Evolutionary conservation across 2,113 vertebrate genomes (phyloP), one percentile per base, ranked within the genome.

Genomic region (Corvus hawaiiensis): DNA sequence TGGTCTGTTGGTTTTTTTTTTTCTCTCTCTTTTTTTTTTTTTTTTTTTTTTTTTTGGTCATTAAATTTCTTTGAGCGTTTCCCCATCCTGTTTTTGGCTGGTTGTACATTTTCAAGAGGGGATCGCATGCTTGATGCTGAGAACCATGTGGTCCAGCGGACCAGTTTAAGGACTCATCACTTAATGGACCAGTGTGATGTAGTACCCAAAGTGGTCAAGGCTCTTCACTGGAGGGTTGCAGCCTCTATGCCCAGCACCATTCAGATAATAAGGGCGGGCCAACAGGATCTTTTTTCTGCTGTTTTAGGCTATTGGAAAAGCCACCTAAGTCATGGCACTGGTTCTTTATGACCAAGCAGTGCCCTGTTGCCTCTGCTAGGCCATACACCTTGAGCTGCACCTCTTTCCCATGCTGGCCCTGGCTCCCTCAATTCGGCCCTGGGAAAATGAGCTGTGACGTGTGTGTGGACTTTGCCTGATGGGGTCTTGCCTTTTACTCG

Each of bases 211-310:
- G 39, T 16, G 10, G 13, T 30, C 33, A 46, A 33, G 18, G n/a
- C 26, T 59, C 10, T 51, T 79, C 48, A 39, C 35, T 63, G 52
- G 56, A 63, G 24, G 3, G 13, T 16, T 15, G 7, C 37, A 64
- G 44, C 30, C 32, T 67, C 68, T 67, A 23, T 0, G 0, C 5
- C 7, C 0, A 0, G 30, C 46, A 72, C 24, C 4, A 2, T 88
- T 88, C 2, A 1, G 20, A 12, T 87, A 74, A 32, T 20, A 55
- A 69, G 15, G 33, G 1, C 15, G 35, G 26, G 55, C 28, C 63
- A 52, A 13, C 17, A n/a, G 35, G 24, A 26, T 75, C 41, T 83
- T 39, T 78, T 26, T 39, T n/a, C 22, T 68, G 52, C 12, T 8
- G 2, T 71, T 72, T 74, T 17, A 51, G 43, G 32, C 59, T 79